Evolutionary conservation across 2,113 vertebrate species (phyloP).

Genomic region (Poicephalus meyeri): DNA sequence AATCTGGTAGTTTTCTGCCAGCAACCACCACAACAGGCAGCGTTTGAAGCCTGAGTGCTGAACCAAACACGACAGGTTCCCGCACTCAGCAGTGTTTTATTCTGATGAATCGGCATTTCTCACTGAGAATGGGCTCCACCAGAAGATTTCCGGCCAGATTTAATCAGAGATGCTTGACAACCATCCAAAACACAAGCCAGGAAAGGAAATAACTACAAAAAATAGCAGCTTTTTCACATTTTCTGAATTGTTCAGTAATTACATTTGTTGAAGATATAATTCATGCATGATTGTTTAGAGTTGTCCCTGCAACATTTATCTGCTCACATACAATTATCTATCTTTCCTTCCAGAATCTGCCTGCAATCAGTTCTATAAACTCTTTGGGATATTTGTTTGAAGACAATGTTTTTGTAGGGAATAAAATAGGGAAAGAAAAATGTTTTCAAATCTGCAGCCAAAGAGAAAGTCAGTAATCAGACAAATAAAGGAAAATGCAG

Average conservation of each 20-base stretch:
- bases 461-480: slow-evolving; percentile 21
- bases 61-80: neutral
- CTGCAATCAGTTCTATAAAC: slow-evolving; percentile 30
- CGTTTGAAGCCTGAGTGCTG: neutral
- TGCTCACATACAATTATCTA: neutral
- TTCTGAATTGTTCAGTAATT: slow-evolving; percentile 54
- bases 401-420: slow-evolving; percentile 17
- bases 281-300: slow-evolving; percentile 51
- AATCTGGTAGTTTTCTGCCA: neutral
- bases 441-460: slow-evolving; percentile 19
- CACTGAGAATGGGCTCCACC: neutral
- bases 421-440: slow-evolving; percentile 12
- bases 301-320: slow-evolving; percentile 46
- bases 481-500: neutral
- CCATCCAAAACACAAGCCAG: slow-evolving; percentile 37
- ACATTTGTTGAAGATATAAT: slow-evolving; percentile 58
- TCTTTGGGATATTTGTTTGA: slow-evolving; percentile 43
- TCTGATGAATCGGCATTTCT: neutral
- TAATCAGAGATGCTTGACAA: slow-evolving; percentile 55
- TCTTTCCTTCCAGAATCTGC: slow-evolving; percentile 6
- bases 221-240: slow-evolving; percentile 34
- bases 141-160: slow-evolving; percentile 27
- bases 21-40: neutral
- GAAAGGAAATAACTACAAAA: slow-evolving; percentile 40
- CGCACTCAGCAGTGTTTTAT: neutral